Conservation (phyloP, 2,797 vertebrate genomes). For the Anolis apletophallus region DNA sequence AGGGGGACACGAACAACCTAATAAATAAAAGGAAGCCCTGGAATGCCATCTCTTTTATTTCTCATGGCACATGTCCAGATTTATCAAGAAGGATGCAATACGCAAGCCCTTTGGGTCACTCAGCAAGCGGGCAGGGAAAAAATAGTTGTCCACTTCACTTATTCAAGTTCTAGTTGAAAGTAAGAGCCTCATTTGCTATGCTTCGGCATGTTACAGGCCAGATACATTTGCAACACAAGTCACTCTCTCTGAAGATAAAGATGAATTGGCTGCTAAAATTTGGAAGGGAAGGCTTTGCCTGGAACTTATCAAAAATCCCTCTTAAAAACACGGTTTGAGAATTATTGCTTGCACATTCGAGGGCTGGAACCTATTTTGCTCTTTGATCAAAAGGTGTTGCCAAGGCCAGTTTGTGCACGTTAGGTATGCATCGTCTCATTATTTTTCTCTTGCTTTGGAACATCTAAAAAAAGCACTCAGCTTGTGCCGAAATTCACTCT, state of each 20-base stretch:
- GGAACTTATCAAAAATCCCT: constrained; percentile 28
- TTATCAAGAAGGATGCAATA: constrained; percentile 55
- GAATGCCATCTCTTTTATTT: constrained; percentile 62
- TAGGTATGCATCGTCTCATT: constrained; percentile 42
- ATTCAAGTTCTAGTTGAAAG: constrained; percentile 53
- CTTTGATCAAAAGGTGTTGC: constrained; percentile 47
- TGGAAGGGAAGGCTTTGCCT: constrained; percentile 46
- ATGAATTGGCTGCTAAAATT: constrained; percentile 46
- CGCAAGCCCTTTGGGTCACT: constrained; percentile 25
- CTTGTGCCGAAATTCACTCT: not conserved
- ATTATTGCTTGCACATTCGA: constrained; percentile 50
- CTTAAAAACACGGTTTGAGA: constrained; percentile 44
- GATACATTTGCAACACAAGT: constrained; percentile 51
- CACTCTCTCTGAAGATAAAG: constrained; percentile 57
- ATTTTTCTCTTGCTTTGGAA: constrained; percentile 28
- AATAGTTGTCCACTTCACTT: constrained; percentile 39
- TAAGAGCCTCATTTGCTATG: constrained; percentile 48
- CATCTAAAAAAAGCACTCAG: constrained; percentile 1
- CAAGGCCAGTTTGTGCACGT: constrained; percentile 43
- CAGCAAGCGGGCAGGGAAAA: constrained; percentile 52
- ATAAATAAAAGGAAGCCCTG: constrained; percentile 67
- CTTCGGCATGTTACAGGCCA: constrained; percentile 51
- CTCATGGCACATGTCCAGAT: constrained; percentile 61
- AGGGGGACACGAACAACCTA: constrained; percentile 56
- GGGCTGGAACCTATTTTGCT: constrained; percentile 32